Percentiles rank a stretch among this genome's conserved stretches.
Conservation (phyloP, 2,797 vertebrate species). For the Apogon talboti region DNA sequence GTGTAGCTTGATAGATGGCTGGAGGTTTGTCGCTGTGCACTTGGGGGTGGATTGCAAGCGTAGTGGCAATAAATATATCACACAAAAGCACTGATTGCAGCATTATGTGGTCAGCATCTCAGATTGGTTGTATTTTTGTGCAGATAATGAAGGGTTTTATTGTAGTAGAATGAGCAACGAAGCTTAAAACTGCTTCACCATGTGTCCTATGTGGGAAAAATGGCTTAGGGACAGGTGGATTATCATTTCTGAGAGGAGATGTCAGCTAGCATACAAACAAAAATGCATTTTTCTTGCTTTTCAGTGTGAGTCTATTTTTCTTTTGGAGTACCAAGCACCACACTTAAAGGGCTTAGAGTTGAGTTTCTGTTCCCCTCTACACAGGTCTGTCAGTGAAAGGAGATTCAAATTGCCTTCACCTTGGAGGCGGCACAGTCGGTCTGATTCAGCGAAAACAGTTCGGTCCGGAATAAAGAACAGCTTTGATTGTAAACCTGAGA, state of each 20-base stretch:
- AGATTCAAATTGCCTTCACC: constrained; percentile 67
- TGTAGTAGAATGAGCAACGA: too few species aligned
- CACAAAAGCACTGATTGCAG: constrained; percentile 7
- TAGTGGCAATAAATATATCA: constrained; percentile 1
- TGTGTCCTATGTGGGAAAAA: constrained; percentile 17
- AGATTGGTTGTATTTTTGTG: constrained; percentile 6
- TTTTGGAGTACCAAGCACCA: constrained; percentile 63
- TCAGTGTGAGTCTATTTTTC: constrained; percentile 15
- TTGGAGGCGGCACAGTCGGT: constrained; percentile 21
- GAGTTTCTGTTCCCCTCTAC: constrained; percentile 58
- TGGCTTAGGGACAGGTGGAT: constrained; percentile 32
- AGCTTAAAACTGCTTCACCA: neutral
- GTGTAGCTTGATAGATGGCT: constrained; percentile 1
- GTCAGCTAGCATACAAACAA: constrained; percentile 33
- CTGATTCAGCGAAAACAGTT: constrained; percentile 35
- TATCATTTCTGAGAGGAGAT: constrained; percentile 17
- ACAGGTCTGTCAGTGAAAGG: constrained; percentile 43
- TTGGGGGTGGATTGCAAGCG: constrained; percentile 1
- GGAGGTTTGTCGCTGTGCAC: neutral
- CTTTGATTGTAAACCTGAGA: too few species aligned
- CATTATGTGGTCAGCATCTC: constrained; percentile 2
- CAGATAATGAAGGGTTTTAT: constrained; percentile 1
- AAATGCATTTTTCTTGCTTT: constrained; percentile 15
- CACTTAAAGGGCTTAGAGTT: constrained; percentile 60
- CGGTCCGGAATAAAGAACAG: neutral